Percentiles rank a stretch among this genome's conserved stretches.
phyloP scores from a whole-genome alignment of 2,888 invertebrate species.

The Gari tellinella region DNA sequence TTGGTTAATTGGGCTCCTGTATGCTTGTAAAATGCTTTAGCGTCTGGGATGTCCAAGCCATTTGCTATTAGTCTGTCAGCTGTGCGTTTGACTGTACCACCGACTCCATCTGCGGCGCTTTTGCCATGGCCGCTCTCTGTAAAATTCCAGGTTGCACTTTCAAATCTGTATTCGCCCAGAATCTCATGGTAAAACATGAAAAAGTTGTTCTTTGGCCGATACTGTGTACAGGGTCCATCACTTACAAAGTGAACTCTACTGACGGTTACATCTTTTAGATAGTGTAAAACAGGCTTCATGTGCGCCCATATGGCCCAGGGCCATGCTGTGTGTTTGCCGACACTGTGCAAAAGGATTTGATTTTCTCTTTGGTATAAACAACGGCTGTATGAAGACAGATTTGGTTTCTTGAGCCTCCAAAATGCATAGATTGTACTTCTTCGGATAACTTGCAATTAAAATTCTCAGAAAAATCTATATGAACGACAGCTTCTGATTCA shows the following conservation, averaged over 20 bases:
- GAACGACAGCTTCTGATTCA: neutral
- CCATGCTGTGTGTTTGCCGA: conserved; percentile 2
- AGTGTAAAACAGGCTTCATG: conserved; percentile 4
- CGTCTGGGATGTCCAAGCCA: neutral
- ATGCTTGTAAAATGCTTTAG: neutral
- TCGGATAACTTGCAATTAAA: neutral
- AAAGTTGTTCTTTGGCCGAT: conserved; percentile 6
- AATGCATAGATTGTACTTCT: conserved; percentile 3
- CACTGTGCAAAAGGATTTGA: conserved; percentile 3
- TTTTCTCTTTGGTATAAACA: neutral
- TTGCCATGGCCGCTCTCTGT: conserved; percentile 80
- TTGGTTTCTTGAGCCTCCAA: conserved; percentile 3
- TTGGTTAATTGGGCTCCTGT: too few species aligned
- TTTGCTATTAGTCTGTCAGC: conserved; percentile 56
- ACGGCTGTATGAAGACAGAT: conserved; percentile 9
- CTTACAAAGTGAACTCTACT: conserved; percentile 2
- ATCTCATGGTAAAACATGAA: conserved; percentile 2
- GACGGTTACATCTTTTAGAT: neutral
- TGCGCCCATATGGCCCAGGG: conserved; percentile 7
- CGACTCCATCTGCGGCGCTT: conserved; percentile 78
- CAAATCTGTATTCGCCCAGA: conserved; percentile 64
- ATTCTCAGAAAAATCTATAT: conserved; percentile 15
- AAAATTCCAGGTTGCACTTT: conserved; percentile 75
- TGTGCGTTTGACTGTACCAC: conserved; percentile 73
- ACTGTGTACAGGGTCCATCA: conserved; percentile 13